Evolutionary conservation across 2,113 vertebrate genomes (phyloP).

Genomic region (Xenopus borealis): DNA sequence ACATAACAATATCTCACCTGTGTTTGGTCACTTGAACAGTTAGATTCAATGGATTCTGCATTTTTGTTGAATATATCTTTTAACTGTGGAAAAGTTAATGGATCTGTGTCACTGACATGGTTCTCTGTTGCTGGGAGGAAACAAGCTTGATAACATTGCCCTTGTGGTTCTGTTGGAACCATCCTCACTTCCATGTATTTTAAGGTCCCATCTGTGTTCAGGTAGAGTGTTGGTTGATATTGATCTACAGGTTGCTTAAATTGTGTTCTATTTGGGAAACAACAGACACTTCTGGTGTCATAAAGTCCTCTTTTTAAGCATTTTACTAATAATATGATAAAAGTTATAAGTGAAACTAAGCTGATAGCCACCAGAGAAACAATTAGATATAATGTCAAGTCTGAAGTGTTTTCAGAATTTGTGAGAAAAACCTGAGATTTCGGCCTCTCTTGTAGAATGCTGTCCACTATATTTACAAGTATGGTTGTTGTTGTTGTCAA

Average conservation of each 20-base stretch:
- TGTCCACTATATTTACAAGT: slow-evolving; percentile 1
- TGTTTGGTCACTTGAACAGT: no score
- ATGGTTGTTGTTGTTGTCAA: slow-evolving; percentile 4
- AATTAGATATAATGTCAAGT: slow-evolving; percentile 55
- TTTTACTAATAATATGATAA: slow-evolving; percentile 57
- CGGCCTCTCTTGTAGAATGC: slow-evolving; percentile 58
- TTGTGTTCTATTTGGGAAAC: slow-evolving; percentile 60
- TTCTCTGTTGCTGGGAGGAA: slow-evolving; percentile 74
- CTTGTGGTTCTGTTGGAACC: slow-evolving; percentile 76
- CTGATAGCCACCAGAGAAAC: slow-evolving; percentile 50
- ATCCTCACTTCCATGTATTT: slow-evolving; percentile 89
- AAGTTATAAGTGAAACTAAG: slow-evolving; percentile 57
- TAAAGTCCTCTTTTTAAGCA: slow-evolving; percentile 48
- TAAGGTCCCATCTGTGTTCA: slow-evolving; percentile 81
- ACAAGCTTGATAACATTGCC: slow-evolving; percentile 79
- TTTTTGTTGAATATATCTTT: slow-evolving; percentile 58
- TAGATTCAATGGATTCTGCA: no score
- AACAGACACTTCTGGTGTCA: slow-evolving; percentile 50
- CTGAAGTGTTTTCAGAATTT: slow-evolving; percentile 48
- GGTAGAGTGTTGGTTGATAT: slow-evolving; percentile 79
- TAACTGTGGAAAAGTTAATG: slow-evolving; percentile 59
- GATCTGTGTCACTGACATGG: slow-evolving; percentile 75
- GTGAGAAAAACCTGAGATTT: slow-evolving; percentile 62
- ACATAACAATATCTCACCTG: no score
- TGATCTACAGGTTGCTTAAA: slow-evolving; percentile 70